Evolutionary conservation across 2,113 vertebrate species (phyloP), one percentile per base, ranked within the genome.

Genomic region (Raphicerus campestris): DNA sequence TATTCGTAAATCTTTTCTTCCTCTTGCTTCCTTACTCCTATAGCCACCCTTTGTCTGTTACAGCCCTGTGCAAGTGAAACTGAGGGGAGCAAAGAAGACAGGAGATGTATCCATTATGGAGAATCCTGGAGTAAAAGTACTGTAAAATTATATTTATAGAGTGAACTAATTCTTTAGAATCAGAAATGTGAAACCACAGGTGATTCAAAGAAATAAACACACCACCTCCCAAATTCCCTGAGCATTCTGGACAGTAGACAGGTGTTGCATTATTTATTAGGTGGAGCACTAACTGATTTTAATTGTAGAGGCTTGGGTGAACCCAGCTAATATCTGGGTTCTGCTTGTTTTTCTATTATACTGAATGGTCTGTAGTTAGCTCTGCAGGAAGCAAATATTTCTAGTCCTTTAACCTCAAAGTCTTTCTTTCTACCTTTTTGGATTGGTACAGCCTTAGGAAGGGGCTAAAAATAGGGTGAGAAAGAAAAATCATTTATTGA

Each of bases 401-500:
- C 91, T 89, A 80, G 51, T 94, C 47, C 45, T 83, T 94, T 93
- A 92, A 84, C 80, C 56, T 75, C 35, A 42, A 87, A 70, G 30
- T 63, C 2, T 95, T 97, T 96, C 17, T 82, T 95, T 94, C 56
- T 26, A 87, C 63, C n/a, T 83, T 83, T 91, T 89, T 96, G 93
- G 80, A 61, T 83, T 87, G 92, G 80, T 28, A 58, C 55, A 86
- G 66, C 53, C 45, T 91, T 53, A 91, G 4, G 55, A 85, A 84
- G 49, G 49, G 63, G 42, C 51, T 95, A 87, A 97, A 97, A 94
- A 93, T 84, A 93, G 35, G 63, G 16, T 11, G 58, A 87, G 90
- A 89, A 45, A 81, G 80, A 96, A 94, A 93, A 97, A 80, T 87
- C n/a, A 95, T 63, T 87, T 96, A 87, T 61, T 96, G 93, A 63